These are phyloP conservation scores for Athene cunicularia DNA, from an alignment of 2,113 vertebrate genomes.

Conservation along the genomic window DNA sequence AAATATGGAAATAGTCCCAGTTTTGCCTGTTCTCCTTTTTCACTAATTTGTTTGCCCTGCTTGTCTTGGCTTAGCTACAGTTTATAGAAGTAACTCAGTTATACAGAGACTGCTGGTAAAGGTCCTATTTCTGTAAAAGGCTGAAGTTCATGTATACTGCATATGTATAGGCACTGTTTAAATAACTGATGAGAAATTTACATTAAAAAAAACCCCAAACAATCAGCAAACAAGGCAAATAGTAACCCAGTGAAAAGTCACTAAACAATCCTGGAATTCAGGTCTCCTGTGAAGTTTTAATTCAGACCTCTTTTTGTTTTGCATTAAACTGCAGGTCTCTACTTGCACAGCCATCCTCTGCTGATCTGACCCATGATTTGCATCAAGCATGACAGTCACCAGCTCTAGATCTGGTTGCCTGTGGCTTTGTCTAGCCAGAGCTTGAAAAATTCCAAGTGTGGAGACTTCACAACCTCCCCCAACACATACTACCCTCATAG, in stretches of 20 bases:
- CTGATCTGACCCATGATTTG: neutral
- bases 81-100: neutral
- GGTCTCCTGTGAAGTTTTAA: neutral
- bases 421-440: neutral
- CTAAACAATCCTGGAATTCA: neutral
- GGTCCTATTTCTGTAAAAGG: neutral
- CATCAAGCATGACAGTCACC: neutral
- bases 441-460: neutral
- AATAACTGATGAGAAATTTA: neutral
- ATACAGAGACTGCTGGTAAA: neutral
- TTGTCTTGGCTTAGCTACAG: neutral
- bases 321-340: neutral
- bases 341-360: neutral
- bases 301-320: neutral
- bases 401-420: neutral
- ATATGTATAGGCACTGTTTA: neutral
- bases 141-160: neutral
- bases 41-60: neutral
- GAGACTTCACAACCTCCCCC: neutral
- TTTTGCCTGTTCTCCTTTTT: neutral
- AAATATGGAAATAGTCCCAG: neutral
- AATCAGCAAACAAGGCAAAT: neutral
- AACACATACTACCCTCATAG: neutral
- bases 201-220: rapidly evolving
- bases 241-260: neutral